Conservation (phyloP, 2,888 invertebrate genomes). For the Oscheius sp. region DNA sequence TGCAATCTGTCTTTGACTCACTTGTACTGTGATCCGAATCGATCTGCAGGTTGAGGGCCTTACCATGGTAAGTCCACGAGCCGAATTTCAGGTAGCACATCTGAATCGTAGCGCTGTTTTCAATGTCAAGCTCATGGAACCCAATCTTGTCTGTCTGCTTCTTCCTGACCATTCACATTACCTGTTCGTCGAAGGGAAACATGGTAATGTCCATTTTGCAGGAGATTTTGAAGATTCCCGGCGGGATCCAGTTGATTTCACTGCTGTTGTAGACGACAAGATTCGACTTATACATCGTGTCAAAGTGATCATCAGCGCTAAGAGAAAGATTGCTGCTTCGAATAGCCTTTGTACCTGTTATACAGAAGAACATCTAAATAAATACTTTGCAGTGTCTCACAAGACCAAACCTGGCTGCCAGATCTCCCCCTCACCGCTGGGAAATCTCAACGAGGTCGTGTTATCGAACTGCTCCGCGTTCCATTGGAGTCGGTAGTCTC, state of each 20-base stretch:
- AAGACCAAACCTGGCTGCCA: constrained; percentile 51
- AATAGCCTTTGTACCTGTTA: constrained; percentile 51
- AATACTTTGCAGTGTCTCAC: too few relatives aligned
- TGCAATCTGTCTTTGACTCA: background rate
- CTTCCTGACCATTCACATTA: constrained; percentile 25
- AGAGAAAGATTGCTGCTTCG: constrained; percentile 25
- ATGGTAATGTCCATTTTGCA: constrained; percentile 64
- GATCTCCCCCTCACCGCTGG: constrained; percentile 55
- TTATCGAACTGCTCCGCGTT: constrained; percentile 60
- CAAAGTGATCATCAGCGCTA: constrained; percentile 66
- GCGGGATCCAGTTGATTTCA: constrained; percentile 68
- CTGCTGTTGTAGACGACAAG: constrained; percentile 63
- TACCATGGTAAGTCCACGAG: constrained; percentile 97
- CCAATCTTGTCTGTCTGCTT: background rate
- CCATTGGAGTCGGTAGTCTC: constrained; percentile 63
- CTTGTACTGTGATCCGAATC: constrained; percentile 40
- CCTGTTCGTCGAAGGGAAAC: constrained; percentile 64
- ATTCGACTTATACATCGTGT: constrained; percentile 62
- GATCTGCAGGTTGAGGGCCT: constrained; percentile 83
- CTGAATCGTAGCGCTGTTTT: background rate
- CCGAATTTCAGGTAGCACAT: constrained; percentile 81
- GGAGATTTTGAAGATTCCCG: constrained; percentile 60
- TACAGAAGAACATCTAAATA: constrained; percentile 60
- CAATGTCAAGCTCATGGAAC: too few relatives aligned
- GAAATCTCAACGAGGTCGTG: constrained; percentile 58